A percentile compares a stretch with the other conserved stretches of the same genome.
These are phyloP conservation scores for Alitta virens DNA, from an alignment of 2,888 invertebrate genomes.

Conservation along the genomic window DNA sequence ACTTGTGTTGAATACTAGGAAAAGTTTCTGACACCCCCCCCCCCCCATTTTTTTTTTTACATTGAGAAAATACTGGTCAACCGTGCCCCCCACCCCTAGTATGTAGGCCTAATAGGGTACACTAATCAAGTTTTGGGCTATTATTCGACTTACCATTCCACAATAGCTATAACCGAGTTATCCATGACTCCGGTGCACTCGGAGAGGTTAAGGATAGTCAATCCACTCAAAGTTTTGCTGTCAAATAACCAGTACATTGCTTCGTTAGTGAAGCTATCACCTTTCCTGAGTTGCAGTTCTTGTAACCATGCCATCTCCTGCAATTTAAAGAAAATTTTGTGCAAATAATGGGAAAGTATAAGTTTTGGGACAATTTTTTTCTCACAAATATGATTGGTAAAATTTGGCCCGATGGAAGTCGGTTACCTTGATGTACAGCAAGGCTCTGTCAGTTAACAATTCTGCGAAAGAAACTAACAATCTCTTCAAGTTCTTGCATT, in stretches of 20 bases:
- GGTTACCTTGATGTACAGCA: neutral
- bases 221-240: constrained; percentile 22
- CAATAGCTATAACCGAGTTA: constrained; percentile 32
- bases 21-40: no score
- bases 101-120: no score
- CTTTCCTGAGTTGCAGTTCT: neutral
- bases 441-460: neutral
- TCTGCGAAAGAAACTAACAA: neutral
- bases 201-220: constrained; percentile 34
- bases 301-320: neutral
- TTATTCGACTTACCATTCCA: constrained; percentile 33
- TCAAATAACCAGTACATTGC: constrained; percentile 16
- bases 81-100: no score
- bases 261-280: neutral
- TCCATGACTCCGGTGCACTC: constrained; percentile 36
- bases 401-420: no score
- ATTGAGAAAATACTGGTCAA: no score
- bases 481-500: neutral
- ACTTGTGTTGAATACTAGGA: no score
- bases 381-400: no score
- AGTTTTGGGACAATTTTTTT: no score
- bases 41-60: no score
- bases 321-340: neutral
- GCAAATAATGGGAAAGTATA: no score
- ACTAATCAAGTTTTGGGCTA: no score